Base-by-base conservation (phyloP, 2,888 invertebrate genomes). In the Lepeophtheirus nordmannii region DNA sequence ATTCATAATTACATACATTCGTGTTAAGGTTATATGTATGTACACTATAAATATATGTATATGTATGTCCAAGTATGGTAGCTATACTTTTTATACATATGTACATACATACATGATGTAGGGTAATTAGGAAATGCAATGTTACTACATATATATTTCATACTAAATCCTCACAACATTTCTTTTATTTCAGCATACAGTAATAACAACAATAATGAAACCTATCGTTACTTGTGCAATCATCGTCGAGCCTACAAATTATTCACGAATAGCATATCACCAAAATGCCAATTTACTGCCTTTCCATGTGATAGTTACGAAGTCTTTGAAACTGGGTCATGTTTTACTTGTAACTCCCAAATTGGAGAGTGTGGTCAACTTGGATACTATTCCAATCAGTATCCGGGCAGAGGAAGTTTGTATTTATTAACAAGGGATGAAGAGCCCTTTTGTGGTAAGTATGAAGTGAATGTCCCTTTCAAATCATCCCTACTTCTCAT, bases 221-320 rank as follows among this genome's bases (percentile, higher is more conserved):
- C 63, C 14, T 63, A 63, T 63, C 82, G 89, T 58, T 89, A 89
- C 53, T 77, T 92, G 69, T 94, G 94, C 77, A 93, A 93, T 76
- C 94, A 94, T 75, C 80, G 92, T 2, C 80, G 93, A 53, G 92
- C 93, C 0, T 91, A 92, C 78, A 89, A 90, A 74, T 87, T 92
- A 75, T 94, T 92, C 77, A 91, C 91, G 1, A 92, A 94, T 75
- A 91, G 91, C 0, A 87, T 94, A 38, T 89, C 87, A 22, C 87
- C 90, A 0, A 82, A 86, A 70, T 94, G 94, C 74, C 85, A 87
- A 72, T 94, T 93, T 75, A 90, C 89, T 0, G 89, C 92, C 0
- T 92, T 91, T 74, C 85, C 88, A 0, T 94, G 94, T 73, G 82
- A 84, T 37, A 79, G 83, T 69, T 90, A 89, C 75, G 90, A 92